A percentile compares a stretch with the other conserved stretches of the same genome.
These are phyloP conservation scores for Leptothorax acervorum DNA, from an alignment of 2,888 invertebrate genomes.

Conservation along the genomic window DNA sequence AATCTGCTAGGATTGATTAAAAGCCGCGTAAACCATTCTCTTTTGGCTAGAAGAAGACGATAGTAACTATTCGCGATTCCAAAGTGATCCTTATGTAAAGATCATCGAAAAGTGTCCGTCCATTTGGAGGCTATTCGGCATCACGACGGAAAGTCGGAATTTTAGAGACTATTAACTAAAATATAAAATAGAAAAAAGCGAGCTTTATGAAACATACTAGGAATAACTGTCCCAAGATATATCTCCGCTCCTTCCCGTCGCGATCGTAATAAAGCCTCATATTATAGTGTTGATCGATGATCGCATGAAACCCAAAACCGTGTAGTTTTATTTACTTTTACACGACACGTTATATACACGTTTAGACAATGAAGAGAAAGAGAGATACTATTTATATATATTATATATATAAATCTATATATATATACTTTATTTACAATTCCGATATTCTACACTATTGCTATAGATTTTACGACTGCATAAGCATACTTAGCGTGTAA, in stretches of 20 bases:
- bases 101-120: constrained; percentile 70
- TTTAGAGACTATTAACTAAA: neutral
- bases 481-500: constrained; percentile 68
- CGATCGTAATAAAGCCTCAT: constrained; percentile 43
- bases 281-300: constrained; percentile 35
- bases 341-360: constrained; percentile 54
- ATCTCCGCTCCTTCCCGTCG: constrained; percentile 24
- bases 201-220: neutral
- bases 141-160: constrained; percentile 32
- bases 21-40: neutral
- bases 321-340: constrained; percentile 67
- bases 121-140: constrained; percentile 54
- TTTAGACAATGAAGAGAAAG: constrained; percentile 60
- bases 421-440: constrained; percentile 62
- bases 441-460: constrained; percentile 61
- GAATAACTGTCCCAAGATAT: neutral
- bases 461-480: constrained; percentile 66
- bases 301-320: constrained; percentile 47
- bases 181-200: neutral
- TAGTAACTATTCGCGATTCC: constrained; percentile 41
- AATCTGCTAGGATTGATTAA: constrained; percentile 16
- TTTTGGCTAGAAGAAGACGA: neutral
- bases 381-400: constrained; percentile 69
- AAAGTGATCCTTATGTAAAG: constrained; percentile 52
- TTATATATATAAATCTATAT: constrained; percentile 60